A percentile compares a stretch with the other conserved stretches of the same genome.
These are phyloP conservation scores for Ctenopoma multispine DNA, from an alignment of 2,797 vertebrate genomes.

Conservation along the genomic window DNA sequence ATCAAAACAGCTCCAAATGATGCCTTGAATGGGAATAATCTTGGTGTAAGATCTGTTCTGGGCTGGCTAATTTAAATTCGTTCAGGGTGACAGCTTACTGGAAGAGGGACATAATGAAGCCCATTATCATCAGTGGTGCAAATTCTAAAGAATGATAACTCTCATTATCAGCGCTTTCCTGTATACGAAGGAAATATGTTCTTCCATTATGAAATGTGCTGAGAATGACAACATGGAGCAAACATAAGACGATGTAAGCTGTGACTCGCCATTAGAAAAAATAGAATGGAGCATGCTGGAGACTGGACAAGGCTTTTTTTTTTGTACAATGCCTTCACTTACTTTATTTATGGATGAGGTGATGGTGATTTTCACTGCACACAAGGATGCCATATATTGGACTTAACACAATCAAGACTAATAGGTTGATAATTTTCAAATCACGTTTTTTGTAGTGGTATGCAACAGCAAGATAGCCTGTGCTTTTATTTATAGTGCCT, in stretches of 20 bases:
- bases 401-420: conserved; percentile 56
- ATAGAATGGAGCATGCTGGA: conserved; percentile 39
- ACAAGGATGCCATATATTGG: conserved; percentile 42
- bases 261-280: conserved; percentile 43
- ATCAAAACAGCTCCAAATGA: conserved; percentile 77
- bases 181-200: conserved; percentile 81
- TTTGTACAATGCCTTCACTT: conserved; percentile 56
- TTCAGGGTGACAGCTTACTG: conserved; percentile 85
- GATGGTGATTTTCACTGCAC: conserved; percentile 55
- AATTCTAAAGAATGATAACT: conserved; percentile 85
- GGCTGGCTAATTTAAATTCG: conserved; percentile 84
- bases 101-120: conserved; percentile 84
- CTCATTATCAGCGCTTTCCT: conserved; percentile 82
- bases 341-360: conserved; percentile 70
- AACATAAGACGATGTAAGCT: conserved; percentile 73
- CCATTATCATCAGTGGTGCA: conserved; percentile 83
- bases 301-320: conserved; percentile 57
- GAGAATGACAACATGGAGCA: conserved; percentile 79
- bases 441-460: conserved; percentile 40
- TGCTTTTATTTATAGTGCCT: conserved; percentile 66
- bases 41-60: conserved; percentile 78
- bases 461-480: conserved; percentile 42
- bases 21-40: conserved; percentile 80
- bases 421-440: conserved; percentile 67
- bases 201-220: conserved; percentile 82